phyloP scores from a whole-genome alignment of 2,113 vertebrate genomes.

The Pampusana beccarii region DNA sequence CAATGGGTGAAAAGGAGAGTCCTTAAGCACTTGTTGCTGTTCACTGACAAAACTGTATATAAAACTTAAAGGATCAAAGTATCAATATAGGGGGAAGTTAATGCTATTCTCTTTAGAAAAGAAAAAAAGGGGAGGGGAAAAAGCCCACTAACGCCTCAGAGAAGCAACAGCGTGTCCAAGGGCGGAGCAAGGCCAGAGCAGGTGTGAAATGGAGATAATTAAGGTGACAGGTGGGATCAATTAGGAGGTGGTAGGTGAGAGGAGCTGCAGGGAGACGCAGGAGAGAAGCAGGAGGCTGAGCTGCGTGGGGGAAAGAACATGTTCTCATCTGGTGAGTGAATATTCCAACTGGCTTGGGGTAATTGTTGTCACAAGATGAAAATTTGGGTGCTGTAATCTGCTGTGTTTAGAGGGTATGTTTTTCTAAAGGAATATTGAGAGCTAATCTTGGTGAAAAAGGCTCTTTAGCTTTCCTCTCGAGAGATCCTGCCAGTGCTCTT shows the following conservation, averaged over 20 bases:
- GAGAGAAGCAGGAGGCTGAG: neutral
- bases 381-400: neutral
- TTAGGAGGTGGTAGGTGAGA: neutral
- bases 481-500: conserved; percentile 30
- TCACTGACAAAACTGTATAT: neutral
- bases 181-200: neutral
- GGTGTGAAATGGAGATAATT: neutral
- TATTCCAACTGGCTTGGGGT: neutral
- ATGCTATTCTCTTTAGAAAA: neutral
- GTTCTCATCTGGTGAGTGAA: neutral
- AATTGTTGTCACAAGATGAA: neutral
- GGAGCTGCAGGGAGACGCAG: neutral
- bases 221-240: neutral
- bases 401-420: neutral
- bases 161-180: accelerated
- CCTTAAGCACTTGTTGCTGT: neutral
- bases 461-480: neutral
- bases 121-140: too few species aligned
- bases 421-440: neutral
- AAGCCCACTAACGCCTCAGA: too few species aligned
- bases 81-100: accelerated
- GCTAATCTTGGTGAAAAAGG: neutral
- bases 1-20: neutral
- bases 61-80: neutral
- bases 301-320: neutral